phyloP scores from a whole-genome alignment of 1,140 invertebrate genomes.

The Sipha flava region DNA sequence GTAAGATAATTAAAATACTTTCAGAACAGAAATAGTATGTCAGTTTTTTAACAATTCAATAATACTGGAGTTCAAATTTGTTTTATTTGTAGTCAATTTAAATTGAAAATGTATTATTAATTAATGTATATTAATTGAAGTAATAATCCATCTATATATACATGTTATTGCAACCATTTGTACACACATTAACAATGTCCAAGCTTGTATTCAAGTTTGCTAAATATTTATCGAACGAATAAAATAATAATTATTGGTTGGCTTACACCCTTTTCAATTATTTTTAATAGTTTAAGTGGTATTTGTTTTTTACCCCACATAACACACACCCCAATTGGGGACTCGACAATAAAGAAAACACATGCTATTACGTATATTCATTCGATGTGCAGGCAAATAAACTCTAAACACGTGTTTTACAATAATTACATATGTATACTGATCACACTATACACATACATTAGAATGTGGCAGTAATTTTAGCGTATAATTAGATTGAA shows the following conservation, averaged over 20 bases:
- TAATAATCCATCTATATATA: too few relatives aligned
- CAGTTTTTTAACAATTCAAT: too few relatives aligned
- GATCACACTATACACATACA: too few relatives aligned
- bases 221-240: not conserved
- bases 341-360: not conserved
- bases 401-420: not conserved
- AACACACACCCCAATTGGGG: not conserved
- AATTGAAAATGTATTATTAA: too few relatives aligned
- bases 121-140: too few relatives aligned
- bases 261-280: slow-evolving; percentile 4
- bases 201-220: not conserved
- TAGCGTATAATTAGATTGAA: too few relatives aligned
- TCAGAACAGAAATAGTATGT: too few relatives aligned
- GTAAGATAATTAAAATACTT: too few relatives aligned
- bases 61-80: too few relatives aligned
- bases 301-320: not conserved
- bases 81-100: too few relatives aligned
- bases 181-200: not conserved
- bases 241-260: not conserved
- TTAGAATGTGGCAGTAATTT: too few relatives aligned
- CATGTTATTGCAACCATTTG: not conserved
- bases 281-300: not conserved
- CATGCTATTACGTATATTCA: not conserved
- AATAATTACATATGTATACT: too few relatives aligned
- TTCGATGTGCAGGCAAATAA: not conserved